Evolutionary conservation across 2,888 invertebrate genomes (phyloP), one percentile per base, ranked within the genome.

Genomic region (Drepana falcataria): DNA sequence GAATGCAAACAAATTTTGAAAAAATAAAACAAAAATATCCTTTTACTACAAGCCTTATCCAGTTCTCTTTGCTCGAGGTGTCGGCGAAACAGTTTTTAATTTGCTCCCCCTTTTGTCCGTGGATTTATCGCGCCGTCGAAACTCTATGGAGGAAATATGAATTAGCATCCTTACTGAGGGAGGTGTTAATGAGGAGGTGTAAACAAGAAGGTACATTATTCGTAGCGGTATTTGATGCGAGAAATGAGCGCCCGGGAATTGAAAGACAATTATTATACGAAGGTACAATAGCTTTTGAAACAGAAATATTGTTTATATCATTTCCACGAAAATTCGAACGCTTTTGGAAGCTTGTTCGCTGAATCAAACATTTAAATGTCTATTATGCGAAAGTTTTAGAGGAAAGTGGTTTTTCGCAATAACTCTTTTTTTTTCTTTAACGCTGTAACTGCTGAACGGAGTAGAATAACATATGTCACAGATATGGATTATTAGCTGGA

Each of bases 101-200:
- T 89, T 87, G 80, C 78, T 74, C 77, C 82, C 83, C 79, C 80
- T 79, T 70, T 85, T 82, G 85, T 83, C 71, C 75, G 76, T 77
- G 73, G 85, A 86, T 86, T 88, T 83, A 75, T 79, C 80, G 83
- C 81, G 58, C 75, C 77, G 81, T 71, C 80, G 82, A 77, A 81
- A 74, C 77, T 81, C 82, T 83, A 80, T 77, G 63, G 53, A 73
- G 77, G 81, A 87, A 85, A 85, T 87, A 87, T 86, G 84, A 87
- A 88, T 87, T 85, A 87, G 83, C 75, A 77, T 77, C 75, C 74
- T 79, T 71, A 65, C 57, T 68, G 66, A 70, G 75, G 72, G 77
- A 75, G 73, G 72, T 70, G 77, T 65, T 85, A 85, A 85, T 80
- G 77, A 82, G 60, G 60, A 66, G 66, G 66, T 69, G 66, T 60